phyloP scores from a whole-genome alignment of 2,797 vertebrate species.

The Monodelphis domestica region DNA sequence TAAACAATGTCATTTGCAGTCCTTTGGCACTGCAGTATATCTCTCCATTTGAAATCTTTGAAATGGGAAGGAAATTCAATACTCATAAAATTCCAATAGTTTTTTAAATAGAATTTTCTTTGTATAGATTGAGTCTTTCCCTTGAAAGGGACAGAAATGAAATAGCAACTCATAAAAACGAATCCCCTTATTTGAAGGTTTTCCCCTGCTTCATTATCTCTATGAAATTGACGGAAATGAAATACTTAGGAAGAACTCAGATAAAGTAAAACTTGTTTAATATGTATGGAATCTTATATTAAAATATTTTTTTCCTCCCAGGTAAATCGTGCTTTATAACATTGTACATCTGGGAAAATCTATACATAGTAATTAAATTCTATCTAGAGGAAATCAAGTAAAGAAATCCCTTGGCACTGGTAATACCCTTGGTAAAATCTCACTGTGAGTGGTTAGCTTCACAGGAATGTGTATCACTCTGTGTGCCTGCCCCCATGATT shows the following conservation, averaged over 20 bases:
- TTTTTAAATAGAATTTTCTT: slow-evolving; percentile 63
- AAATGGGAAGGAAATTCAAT: slow-evolving; percentile 66
- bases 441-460: slow-evolving; percentile 59
- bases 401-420: slow-evolving; percentile 54
- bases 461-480: slow-evolving; percentile 33
- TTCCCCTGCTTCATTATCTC: slow-evolving; percentile 56
- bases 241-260: slow-evolving; percentile 41
- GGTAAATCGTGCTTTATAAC: slow-evolving; percentile 67
- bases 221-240: slow-evolving; percentile 57
- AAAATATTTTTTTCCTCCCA: slow-evolving; percentile 45
- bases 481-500: slow-evolving; percentile 26
- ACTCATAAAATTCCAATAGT: slow-evolving; percentile 46
- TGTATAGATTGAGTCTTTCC: slow-evolving; percentile 58
- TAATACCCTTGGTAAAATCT: slow-evolving; percentile 52
- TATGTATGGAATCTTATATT: slow-evolving; percentile 57
- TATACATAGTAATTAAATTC: slow-evolving; percentile 65
- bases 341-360: slow-evolving; percentile 58
- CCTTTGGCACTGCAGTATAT: slow-evolving; percentile 45
- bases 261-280: slow-evolving; percentile 66
- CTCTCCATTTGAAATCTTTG: slow-evolving; percentile 58
- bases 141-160: slow-evolving; percentile 53
- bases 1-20: slow-evolving; percentile 59
- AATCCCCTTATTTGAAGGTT: slow-evolving; percentile 64
- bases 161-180: slow-evolving; percentile 59
- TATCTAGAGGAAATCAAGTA: slow-evolving; percentile 60